Conservation (phyloP, 2,113 vertebrate genomes). For the Cephalopterus ornatus region DNA sequence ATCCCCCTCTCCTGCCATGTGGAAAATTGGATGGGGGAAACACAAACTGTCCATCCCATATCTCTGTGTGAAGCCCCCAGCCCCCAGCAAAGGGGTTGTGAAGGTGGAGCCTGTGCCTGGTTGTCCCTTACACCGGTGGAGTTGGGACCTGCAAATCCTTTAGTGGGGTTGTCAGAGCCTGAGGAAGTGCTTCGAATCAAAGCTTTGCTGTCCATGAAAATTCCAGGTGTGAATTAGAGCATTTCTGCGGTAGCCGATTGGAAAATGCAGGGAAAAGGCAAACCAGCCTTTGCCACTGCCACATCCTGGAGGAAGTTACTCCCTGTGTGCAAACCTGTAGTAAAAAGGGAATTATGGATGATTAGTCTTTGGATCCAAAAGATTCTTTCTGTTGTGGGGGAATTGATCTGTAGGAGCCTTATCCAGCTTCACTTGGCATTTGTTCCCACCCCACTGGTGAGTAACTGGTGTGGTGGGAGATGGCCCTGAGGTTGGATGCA, state of each 20-base stretch:
- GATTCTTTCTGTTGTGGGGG: background rate
- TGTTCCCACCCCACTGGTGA: background rate
- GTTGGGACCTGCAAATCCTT: background rate
- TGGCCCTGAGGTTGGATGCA: background rate
- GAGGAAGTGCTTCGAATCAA: fast-evolving
- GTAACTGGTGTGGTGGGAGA: background rate
- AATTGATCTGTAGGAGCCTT: fast-evolving
- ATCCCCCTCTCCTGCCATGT: fast-evolving
- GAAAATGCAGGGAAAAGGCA: background rate
- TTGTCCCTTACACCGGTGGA: fast-evolving
- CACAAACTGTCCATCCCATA: fast-evolving
- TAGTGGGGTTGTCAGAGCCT: fast-evolving
- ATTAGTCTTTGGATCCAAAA: background rate
- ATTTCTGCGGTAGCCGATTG: background rate
- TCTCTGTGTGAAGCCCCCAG: background rate
- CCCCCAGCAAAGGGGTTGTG: background rate
- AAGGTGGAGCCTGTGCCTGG: fast-evolving
- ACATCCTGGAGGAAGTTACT: background rate
- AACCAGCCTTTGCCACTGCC: background rate
- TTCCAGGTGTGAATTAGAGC: background rate
- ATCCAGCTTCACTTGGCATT: background rate
- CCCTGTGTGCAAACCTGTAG: background rate
- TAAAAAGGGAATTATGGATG: background rate
- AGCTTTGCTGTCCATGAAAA: background rate
- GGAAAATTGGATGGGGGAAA: background rate